Conservation (phyloP, 1,140 invertebrate species). For the Drosophila melanica region DNA sequence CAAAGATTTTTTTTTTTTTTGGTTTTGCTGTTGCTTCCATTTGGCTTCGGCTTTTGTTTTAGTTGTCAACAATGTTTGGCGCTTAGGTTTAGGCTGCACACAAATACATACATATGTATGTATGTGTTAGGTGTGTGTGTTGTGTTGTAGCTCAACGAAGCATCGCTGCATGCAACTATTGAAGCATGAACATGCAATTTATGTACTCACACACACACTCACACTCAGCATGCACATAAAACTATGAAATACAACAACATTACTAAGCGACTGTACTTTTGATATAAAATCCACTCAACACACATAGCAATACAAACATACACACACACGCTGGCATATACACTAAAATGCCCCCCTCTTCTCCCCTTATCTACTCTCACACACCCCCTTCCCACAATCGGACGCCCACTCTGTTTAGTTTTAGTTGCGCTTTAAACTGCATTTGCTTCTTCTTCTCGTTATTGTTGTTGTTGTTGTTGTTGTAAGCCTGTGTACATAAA, state of each 20-base stretch:
- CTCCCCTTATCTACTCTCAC: constrained; percentile 5
- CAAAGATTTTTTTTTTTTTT: constrained; percentile 43
- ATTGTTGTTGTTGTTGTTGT: constrained; percentile 54
- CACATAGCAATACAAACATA: constrained; percentile 66
- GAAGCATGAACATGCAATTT: constrained; percentile 81
- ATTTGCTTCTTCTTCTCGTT: constrained; percentile 59
- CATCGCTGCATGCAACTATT: constrained; percentile 74
- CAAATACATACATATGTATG: not conserved
- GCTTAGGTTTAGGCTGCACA: constrained; percentile 57
- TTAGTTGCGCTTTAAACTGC: constrained; percentile 81
- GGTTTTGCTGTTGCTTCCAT: constrained; percentile 26
- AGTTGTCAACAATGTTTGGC: constrained; percentile 70
- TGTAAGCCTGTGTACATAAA: constrained; percentile 68
- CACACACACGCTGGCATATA: constrained; percentile 41
- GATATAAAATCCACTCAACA: constrained; percentile 75
- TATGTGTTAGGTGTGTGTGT: not conserved
- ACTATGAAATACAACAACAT: constrained; percentile 74
- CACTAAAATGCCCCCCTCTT: constrained; percentile 15
- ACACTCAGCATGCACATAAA: constrained; percentile 32
- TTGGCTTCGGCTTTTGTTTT: constrained; percentile 55
- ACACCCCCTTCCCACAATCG: constrained; percentile 1
- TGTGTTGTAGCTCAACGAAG: constrained; percentile 36
- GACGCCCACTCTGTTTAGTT: constrained; percentile 68
- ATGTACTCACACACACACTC: constrained; percentile 53
- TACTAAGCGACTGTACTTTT: constrained; percentile 71